A percentile compares a stretch with the other conserved stretches of the same genome.
phyloP scores from a whole-genome alignment of 2,888 invertebrate genomes.

The Hetaerina titia region DNA sequence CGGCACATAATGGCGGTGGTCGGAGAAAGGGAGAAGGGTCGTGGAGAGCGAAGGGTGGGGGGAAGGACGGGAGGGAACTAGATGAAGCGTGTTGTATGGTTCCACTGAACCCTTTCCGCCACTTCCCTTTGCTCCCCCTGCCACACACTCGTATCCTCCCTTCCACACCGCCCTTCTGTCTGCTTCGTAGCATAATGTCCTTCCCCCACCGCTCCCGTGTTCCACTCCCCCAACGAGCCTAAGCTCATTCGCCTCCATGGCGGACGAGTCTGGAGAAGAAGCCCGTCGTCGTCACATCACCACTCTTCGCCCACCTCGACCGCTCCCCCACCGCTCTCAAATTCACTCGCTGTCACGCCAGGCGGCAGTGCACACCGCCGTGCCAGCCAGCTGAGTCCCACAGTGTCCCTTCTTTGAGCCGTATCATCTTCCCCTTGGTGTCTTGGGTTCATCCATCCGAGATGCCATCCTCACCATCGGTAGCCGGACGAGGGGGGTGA shows the following conservation, averaged over 20 bases:
- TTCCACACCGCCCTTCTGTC: too few relatives aligned
- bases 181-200: neutral
- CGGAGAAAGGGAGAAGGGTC: neutral
- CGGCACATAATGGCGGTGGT: conserved; percentile 24
- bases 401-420: too few relatives aligned
- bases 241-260: neutral
- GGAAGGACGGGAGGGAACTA: neutral
- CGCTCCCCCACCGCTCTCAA: neutral
- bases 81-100: conserved; percentile 24
- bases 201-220: neutral
- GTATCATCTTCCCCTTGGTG: too few relatives aligned
- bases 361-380: too few relatives aligned
- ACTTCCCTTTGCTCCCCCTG: neutral
- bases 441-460: too few relatives aligned
- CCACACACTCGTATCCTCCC: neutral
- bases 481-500: too few relatives aligned
- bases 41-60: neutral
- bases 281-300: neutral
- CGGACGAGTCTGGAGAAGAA: neutral
- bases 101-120: neutral
- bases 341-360: too few relatives aligned
- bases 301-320: neutral
- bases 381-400: too few relatives aligned
- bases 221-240: neutral
- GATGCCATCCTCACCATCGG: too few relatives aligned